Evolutionary conservation across 37 sponge, comb jelly and placozoan species (phyloP).

Genomic region (Halisarca cf. caerulea): DNA sequence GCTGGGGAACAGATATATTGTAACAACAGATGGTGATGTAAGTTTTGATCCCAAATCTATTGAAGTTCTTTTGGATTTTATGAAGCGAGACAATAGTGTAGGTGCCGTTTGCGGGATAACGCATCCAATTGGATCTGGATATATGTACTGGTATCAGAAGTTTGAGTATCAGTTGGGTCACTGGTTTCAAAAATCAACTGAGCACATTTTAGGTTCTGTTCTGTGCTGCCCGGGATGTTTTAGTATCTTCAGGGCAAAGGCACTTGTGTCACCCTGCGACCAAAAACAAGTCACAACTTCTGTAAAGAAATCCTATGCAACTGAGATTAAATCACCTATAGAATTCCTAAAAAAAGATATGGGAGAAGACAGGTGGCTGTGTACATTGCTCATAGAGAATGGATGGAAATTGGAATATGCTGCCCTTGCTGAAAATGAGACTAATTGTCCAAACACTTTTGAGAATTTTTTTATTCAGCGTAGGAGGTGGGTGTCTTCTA

Average conservation of each 20-base stretch:
- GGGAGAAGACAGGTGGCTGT: constrained; percentile 96
- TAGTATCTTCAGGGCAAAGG: constrained; percentile 74
- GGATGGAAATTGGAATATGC: constrained; percentile 85
- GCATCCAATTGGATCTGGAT: constrained; percentile 81
- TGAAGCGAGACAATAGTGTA: constrained; percentile 61
- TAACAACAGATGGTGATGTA: constrained; percentile 92
- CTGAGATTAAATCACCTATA: constrained; percentile 43
- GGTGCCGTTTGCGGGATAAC: constrained; percentile 86
- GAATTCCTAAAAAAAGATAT: constrained; percentile 92
- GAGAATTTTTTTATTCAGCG: constrained; percentile 90
- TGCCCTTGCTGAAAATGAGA: constrained; percentile 72
- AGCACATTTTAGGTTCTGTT: constrained; percentile 84
- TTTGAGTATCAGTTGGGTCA: constrained; percentile 89
- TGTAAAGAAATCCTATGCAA: constrained; percentile 60
- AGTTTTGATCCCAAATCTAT: constrained; percentile 78
- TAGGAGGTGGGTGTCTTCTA: constrained; percentile 86
- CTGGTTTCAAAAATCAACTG: constrained; percentile 83
- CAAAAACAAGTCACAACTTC: constrained; percentile 33
- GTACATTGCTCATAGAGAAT: constrained; percentile 80
- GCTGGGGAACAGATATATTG: constrained; percentile 42
- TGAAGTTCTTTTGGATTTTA: constrained; percentile 65
- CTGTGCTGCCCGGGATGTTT: constrained; percentile 93
- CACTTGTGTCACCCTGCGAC: no score
- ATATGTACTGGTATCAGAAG: constrained; percentile 86
- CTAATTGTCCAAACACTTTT: constrained; percentile 80